Conservation (phyloP, 2,797 vertebrate species). For the Agapornis canus region DNA sequence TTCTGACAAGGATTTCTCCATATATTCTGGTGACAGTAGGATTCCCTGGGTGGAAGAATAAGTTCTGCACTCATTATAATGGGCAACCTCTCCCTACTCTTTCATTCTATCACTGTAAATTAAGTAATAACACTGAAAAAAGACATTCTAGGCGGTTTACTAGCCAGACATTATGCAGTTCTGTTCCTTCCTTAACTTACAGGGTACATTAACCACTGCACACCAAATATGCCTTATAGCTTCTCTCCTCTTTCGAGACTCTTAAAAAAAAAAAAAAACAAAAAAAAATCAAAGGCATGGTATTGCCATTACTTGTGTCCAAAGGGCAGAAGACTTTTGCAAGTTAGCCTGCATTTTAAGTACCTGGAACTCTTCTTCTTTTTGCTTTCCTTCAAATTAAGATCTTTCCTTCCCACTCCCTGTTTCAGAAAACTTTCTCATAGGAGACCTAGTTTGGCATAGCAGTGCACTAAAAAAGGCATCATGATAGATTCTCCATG, state of each 20-base stretch:
- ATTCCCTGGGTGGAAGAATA: conserved; percentile 4
- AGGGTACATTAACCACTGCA: neutral
- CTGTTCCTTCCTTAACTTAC: neutral
- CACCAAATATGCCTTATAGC: neutral
- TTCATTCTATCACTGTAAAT: neutral
- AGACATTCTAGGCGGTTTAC: neutral
- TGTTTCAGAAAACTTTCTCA: conserved; percentile 50
- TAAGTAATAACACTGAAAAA: neutral
- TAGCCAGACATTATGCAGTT: neutral
- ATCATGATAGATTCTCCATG: conserved; percentile 48
- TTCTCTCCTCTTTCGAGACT: neutral
- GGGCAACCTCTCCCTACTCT: neutral
- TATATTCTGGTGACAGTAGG: conserved; percentile 10
- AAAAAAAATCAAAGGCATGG: neutral
- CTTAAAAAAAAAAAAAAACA: neutral
- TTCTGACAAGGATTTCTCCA: conserved; percentile 11
- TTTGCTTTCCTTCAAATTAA: conserved; percentile 41
- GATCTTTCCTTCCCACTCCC: conserved; percentile 19
- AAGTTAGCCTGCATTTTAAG: neutral
- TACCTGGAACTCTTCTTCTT: conserved; percentile 37
- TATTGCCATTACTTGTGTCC: neutral
- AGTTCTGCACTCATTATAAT: neutral
- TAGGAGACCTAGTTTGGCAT: conserved; percentile 41
- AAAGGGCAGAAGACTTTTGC: neutral
- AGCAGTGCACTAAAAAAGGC: conserved; percentile 43